phyloP scores from a whole-genome alignment of 2,113 vertebrate species.

The Entosphenus tridentatus region DNA sequence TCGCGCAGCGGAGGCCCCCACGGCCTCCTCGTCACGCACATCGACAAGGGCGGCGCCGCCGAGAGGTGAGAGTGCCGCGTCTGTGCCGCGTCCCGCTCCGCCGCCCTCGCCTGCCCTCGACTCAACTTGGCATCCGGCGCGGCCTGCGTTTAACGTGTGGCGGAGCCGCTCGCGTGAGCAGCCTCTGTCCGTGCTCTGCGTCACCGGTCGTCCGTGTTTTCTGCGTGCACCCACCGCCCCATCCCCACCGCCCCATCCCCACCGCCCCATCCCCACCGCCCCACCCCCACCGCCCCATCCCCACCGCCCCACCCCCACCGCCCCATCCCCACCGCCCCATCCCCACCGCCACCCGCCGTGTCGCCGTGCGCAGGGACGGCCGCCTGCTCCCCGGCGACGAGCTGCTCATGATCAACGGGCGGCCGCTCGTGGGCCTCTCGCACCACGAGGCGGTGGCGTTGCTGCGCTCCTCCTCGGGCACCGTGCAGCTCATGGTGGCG shows the following conservation, averaged over 20 bases:
- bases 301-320: no score
- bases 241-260: no score
- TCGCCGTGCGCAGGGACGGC: slow-evolving; percentile 38
- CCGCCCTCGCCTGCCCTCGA: no score
- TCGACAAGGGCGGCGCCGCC: slow-evolving; percentile 63
- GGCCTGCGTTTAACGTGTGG: no score
- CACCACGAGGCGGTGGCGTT: slow-evolving; percentile 66
- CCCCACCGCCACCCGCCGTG: slow-evolving; percentile 8
- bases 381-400: slow-evolving; percentile 58
- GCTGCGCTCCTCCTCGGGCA: slow-evolving; percentile 46
- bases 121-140: no score
- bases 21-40: slow-evolving; percentile 58
- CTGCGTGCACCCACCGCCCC: no score
- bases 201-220: no score
- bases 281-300: no score
- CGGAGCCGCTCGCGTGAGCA: no score
- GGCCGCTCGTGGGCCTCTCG: slow-evolving; percentile 66
- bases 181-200: no score
- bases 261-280: no score
- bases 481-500: slow-evolving; percentile 68
- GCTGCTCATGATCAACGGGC: slow-evolving; percentile 75
- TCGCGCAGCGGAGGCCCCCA: slow-evolving; percentile 57
- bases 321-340: no score
- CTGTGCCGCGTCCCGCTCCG: rapidly evolving
- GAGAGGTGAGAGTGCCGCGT: slow-evolving; percentile 39